These are phyloP conservation scores for Hoplostethus atlanticus DNA, from an alignment of 2,797 vertebrate species.

Conservation along the genomic window DNA sequence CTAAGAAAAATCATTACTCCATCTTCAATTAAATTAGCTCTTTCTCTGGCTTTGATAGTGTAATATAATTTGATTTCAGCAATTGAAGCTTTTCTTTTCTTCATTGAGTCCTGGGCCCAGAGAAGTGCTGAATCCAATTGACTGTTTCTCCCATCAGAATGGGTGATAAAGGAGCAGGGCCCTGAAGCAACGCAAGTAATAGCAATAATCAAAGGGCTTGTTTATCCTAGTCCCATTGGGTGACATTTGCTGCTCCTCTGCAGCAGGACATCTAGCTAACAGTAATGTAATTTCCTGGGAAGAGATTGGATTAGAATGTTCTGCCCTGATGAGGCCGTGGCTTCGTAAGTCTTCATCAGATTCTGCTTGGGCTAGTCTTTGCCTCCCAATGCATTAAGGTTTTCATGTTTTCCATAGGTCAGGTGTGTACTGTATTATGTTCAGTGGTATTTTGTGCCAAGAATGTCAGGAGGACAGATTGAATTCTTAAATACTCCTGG, in stretches of 20 bases:
- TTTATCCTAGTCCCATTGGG: conserved; percentile 68
- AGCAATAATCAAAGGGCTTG: conserved; percentile 71
- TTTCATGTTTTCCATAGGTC: conserved; percentile 15
- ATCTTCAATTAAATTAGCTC: conserved; percentile 70
- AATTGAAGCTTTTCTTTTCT: conserved; percentile 58
- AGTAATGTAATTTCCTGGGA: conserved; percentile 73
- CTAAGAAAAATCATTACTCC: conserved; percentile 55
- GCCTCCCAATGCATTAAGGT: background rate
- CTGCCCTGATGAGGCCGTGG: conserved; percentile 52
- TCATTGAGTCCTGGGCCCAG: background rate
- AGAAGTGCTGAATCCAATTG: conserved; percentile 62
- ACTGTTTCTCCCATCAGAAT: conserved; percentile 42
- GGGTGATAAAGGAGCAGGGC: conserved; percentile 57
- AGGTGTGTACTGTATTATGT: background rate
- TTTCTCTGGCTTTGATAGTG: conserved; percentile 54
- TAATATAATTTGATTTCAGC: conserved; percentile 64
- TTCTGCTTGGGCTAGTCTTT: conserved; percentile 24
- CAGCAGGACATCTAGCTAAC: conserved; percentile 65
- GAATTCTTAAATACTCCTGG: too few species aligned
- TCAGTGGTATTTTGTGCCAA: background rate
- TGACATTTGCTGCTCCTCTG: conserved; percentile 72
- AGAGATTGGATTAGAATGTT: conserved; percentile 75
- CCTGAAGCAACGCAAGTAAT: conserved; percentile 60
- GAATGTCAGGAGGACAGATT: background rate
- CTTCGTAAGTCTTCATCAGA: conserved; percentile 54